Percentiles rank a stretch among this genome's conserved stretches.
Conservation (phyloP, 1,140 invertebrate species). For the Diprion similis region DNA sequence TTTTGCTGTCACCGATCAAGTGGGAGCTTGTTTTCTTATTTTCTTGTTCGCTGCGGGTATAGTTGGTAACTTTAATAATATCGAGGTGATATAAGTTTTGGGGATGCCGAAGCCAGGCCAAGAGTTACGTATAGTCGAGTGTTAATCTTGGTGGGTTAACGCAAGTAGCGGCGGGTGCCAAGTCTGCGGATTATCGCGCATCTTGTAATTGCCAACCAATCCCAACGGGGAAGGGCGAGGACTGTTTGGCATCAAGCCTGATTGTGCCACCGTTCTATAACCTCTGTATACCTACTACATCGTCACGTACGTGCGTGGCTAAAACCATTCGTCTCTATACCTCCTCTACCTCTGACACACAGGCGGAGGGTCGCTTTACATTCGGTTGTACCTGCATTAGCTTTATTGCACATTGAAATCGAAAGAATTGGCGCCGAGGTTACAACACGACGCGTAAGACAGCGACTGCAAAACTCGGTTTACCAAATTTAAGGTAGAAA, state of each 20-base stretch:
- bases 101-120: slow-evolving; percentile 35
- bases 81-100: background rate
- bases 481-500: background rate
- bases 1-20: slow-evolving; percentile 3
- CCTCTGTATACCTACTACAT: background rate
- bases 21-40: background rate
- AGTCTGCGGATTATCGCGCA: slow-evolving; percentile 62
- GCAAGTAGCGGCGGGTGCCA: slow-evolving; percentile 56
- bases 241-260: slow-evolving; percentile 61
- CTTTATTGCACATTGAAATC: slow-evolving; percentile 22
- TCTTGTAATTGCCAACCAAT: slow-evolving; percentile 63
- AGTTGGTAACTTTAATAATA: background rate
- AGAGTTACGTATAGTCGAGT: slow-evolving; percentile 58
- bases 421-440: too few species aligned
- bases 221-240: slow-evolving; percentile 52
- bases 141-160: slow-evolving; percentile 62
- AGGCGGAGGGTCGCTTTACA: slow-evolving; percentile 43
- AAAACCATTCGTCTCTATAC: slow-evolving; percentile 13
- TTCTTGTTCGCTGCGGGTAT: background rate
- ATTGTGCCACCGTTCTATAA: slow-evolving; percentile 46
- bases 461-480: background rate
- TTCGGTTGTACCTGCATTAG: slow-evolving; percentile 39
- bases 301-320: slow-evolving; percentile 25
- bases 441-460: background rate
- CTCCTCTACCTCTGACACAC: slow-evolving; percentile 17